Conservation (phyloP, 1,140 invertebrate genomes). For the Ptiloglossa arizonensis region DNA sequence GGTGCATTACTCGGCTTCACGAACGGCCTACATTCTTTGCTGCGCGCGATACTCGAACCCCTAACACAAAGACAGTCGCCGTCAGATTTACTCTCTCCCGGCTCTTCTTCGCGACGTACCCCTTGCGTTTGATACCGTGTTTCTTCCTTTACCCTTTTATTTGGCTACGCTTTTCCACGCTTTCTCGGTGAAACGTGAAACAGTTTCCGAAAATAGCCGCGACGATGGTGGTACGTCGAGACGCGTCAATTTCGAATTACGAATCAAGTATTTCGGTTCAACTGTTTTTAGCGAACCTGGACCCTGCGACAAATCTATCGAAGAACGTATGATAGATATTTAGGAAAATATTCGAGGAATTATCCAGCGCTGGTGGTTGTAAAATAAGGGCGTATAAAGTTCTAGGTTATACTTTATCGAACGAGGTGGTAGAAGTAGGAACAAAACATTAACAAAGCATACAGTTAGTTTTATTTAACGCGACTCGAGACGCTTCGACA, state of each 20-base stretch:
- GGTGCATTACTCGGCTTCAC: slow-evolving; percentile 52
- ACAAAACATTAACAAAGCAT: too few species aligned
- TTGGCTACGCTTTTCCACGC: not conserved
- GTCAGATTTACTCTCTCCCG: slow-evolving; percentile 13
- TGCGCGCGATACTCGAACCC: slow-evolving; percentile 22
- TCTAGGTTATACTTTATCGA: too few species aligned
- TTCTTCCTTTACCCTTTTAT: not conserved
- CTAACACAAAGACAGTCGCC: slow-evolving; percentile 43
- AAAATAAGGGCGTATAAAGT: too few species aligned
- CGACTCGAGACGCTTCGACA: too few species aligned
- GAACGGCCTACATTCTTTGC: slow-evolving; percentile 60
- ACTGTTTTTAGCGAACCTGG: too few species aligned
- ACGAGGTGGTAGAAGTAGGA: too few species aligned
- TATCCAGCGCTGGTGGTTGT: too few species aligned
- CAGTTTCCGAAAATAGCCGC: not conserved
- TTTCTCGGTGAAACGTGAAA: not conserved
- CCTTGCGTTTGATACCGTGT: slow-evolving; percentile 14
- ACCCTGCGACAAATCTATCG: too few species aligned
- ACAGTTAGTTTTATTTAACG: too few species aligned
- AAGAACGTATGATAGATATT: too few species aligned
- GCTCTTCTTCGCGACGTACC: slow-evolving; percentile 13
- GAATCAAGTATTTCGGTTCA: too few species aligned
- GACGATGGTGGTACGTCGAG: not conserved
- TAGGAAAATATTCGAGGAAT: too few species aligned
- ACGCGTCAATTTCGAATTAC: not conserved